Evolutionary conservation across 1,140 invertebrate species (phyloP), one percentile per base, ranked within the genome.

Genomic region (Drosophila novamexicana): DNA sequence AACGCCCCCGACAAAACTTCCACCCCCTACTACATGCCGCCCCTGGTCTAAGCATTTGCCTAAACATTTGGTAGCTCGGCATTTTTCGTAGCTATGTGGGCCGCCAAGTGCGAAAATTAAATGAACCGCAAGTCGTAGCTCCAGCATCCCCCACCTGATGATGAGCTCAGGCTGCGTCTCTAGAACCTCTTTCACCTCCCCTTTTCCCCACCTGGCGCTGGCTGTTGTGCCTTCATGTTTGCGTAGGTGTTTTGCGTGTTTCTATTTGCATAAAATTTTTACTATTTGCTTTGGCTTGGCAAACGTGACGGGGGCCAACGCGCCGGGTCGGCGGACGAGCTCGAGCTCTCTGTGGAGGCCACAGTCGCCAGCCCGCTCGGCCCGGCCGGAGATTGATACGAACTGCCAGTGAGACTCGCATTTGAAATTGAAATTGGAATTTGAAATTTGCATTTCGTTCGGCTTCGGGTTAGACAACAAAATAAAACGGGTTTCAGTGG

Each of bases 41-140:
- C 64, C 22, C 65, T 80, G 56, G 56, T 45, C 64, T 6, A 6
- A 44, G n/a, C 40, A 12, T 36, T 7, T 9, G 8, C 36, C 45
- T 10, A 47, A 14, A 36, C 22, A 53, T 53, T 53, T 53, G 50
- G 29, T 14, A 53, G 14, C 32, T 34, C 44, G n/a, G 44, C 32
- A 9, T 63, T 50, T 36, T 39, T 40, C 10, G 8, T 49, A 34
- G 50, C 29, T 45, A 29, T 61, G 37, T 39, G 42, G 9, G 63
- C 56, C 79, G 80, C 62, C 75, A 86, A 78, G 82, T 86, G 82
- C 82, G 82, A 86, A 86, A 82, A 86, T 86, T 88, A 88, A 86
- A 86, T 86, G 82, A 86, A 77, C 83, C 82, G 81, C 82, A 86
- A 88, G 76, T 65, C 71, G 72, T 14, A 65, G 49, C 36, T 29